phyloP scores from a whole-genome alignment of 2,797 vertebrate genomes.

The Neosilurus hyrtlii region DNA sequence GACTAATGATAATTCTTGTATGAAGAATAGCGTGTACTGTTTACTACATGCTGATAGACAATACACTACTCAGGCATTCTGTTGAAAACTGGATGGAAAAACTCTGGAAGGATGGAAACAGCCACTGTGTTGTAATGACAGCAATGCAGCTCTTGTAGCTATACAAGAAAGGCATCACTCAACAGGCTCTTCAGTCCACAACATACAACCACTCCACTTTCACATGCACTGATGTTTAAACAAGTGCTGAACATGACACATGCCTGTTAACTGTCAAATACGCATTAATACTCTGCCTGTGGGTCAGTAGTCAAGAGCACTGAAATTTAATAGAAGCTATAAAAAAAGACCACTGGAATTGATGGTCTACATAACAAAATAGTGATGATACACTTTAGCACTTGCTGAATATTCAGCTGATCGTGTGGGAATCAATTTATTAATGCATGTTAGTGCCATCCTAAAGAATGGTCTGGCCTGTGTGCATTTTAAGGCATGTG shows the following conservation, averaged over 20 bases:
- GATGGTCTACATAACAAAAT: background rate
- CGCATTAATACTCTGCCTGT: background rate
- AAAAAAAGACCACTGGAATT: background rate
- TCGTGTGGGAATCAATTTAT: background rate
- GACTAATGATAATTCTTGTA: background rate
- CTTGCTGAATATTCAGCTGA: background rate
- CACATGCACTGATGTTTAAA: conserved; percentile 63
- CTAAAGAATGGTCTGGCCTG: background rate
- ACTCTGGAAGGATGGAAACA: conserved; percentile 45
- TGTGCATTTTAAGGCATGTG: background rate
- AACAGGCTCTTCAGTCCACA: conserved; percentile 58
- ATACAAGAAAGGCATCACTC: conserved; percentile 60
- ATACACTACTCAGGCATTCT: background rate
- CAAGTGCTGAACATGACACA: conserved; percentile 57
- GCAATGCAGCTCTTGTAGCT: conserved; percentile 50
- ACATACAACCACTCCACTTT: conserved; percentile 57
- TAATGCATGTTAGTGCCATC: background rate
- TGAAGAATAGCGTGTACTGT: background rate
- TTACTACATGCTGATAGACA: background rate
- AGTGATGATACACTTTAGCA: background rate
- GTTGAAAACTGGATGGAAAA: conserved; percentile 33
- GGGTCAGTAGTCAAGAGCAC: background rate
- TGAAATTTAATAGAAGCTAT: background rate
- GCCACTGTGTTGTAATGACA: conserved; percentile 59
- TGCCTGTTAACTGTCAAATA: conserved; percentile 40